Conservation (phyloP, 2,113 vertebrate species). For the Pseudorasbora parva region DNA sequence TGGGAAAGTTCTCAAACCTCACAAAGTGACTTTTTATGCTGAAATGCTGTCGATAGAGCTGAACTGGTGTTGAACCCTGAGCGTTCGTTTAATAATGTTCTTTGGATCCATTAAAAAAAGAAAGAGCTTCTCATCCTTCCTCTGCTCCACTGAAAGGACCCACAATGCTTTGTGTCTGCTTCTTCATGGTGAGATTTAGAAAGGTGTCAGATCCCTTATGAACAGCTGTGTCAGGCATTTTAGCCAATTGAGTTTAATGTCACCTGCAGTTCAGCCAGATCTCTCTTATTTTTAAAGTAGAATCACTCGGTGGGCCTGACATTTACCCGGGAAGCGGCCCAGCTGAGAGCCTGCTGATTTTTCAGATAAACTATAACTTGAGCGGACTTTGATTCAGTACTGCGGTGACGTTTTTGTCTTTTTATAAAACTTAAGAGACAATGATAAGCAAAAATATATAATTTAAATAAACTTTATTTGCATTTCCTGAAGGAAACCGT, state of each 20-base stretch:
- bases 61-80: not conserved
- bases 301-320: slow-evolving; percentile 65
- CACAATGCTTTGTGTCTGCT: slow-evolving; percentile 10
- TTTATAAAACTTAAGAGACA: not conserved
- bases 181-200: slow-evolving; percentile 1
- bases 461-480: not conserved
- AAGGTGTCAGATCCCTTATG: slow-evolving; percentile 15
- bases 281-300: slow-evolving; percentile 60
- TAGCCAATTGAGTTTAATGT: slow-evolving; percentile 39
- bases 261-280: slow-evolving; percentile 55
- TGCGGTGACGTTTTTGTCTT: not conserved
- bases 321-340: slow-evolving; percentile 55
- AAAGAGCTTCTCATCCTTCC: not conserved
- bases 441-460: not conserved
- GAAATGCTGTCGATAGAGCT: not conserved
- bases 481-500: not conserved
- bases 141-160: not conserved
- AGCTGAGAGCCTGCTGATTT: not conserved
- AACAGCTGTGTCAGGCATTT: slow-evolving; percentile 2
- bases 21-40: not conserved
- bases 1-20: not conserved
- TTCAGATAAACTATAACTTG: slow-evolving; percentile 9
- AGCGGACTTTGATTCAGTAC: not conserved
- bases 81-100: not conserved
- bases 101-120: not conserved